Base-by-base conservation (phyloP, 2,113 vertebrate genomes). In the Triplophysa dalaica region DNA sequence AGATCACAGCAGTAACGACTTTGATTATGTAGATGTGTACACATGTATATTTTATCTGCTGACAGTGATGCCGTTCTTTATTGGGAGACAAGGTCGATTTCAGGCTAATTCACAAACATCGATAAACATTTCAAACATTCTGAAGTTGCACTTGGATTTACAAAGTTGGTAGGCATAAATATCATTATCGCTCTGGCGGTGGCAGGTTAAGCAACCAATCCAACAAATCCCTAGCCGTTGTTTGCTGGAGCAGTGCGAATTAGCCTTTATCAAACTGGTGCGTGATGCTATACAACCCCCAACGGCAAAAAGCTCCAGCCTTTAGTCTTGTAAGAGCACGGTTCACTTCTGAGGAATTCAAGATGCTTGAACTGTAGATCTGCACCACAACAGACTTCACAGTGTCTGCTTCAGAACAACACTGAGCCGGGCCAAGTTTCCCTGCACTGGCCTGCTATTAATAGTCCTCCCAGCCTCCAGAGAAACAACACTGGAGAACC, bases 231-330 rank as follows among this genome's bases (percentile, higher is more conserved):
- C 43, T 2, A 45, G 43, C 11, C 2, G 43, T 45, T 45, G 43
- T 45, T 58, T 58, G 19, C 21, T 58, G 54, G 54, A 58, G 19
- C 54, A 21, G 19, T 21, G 19, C 9, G 54, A 8, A n/a, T 21
- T 21, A 58, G 9, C 5, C n/a, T 58, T n/a, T 21, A 10, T 63
- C 24, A 26, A 13, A 75, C 58, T n/a, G 41, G 24, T 41, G 24
- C 9, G 17, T 17, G 50, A 16, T 58, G 22, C 16, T 24, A 89
- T 82, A 81, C 86, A 88, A 84, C 87, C 87, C 84, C 81, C 77
- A 79, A 86, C 86, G 85, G 19, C 67, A 88, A 87, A 85, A 88
- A 85, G 82, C 79, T 86, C 80, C 66, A 61, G 80, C 85, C 87
- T 83, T 72, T 85, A 84, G 88, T 82, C 77, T 78, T 74, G 77